A percentile compares a stretch with the other conserved stretches of the same genome.
Conservation (phyloP, 2,113 vertebrate genomes). For the Ceyx cyanopectus region DNA sequence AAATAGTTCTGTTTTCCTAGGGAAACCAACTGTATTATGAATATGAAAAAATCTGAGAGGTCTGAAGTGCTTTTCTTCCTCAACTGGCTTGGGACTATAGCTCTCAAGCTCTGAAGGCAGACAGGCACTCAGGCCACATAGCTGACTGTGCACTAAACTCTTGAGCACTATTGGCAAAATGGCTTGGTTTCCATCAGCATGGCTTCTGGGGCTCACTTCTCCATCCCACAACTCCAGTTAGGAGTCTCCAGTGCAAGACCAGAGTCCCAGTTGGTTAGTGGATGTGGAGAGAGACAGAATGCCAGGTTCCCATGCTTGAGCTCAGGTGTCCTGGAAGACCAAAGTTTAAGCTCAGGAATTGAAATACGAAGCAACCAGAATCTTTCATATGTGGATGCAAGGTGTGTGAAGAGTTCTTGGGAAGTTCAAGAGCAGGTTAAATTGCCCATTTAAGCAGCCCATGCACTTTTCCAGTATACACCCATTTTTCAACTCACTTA, state of each 20-base stretch:
- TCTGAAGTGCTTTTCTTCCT: neutral
- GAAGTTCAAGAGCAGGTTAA: neutral
- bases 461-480: neutral
- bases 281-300: neutral
- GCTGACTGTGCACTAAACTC: neutral
- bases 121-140: neutral
- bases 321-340: neutral
- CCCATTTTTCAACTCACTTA: neutral
- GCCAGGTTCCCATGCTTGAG: neutral
- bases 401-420: neutral
- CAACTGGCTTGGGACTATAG: neutral
- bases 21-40: neutral
- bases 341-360: conserved; percentile 8
- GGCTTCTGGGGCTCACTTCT: conserved; percentile 1
- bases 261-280: conserved; percentile 1
- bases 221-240: neutral
- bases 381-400: neutral
- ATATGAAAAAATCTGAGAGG: neutral
- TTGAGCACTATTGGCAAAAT: neutral
- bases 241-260: neutral
- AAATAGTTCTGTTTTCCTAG: neutral
- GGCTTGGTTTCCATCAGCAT: neutral
- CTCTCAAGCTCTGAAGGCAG: neutral
- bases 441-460: neutral
- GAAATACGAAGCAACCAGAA: neutral